Evolutionary conservation across 1,140 invertebrate genomes (phyloP).

Genomic region (Apis mellifera): Amel_HAv3.1 CM009935.2:5180501-5181000

Average conservation of each 20-base stretch:
- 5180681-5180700: neutral
- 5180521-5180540: too few relatives aligned
- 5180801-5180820: slow-evolving; percentile 26
- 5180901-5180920: neutral
- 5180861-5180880: slow-evolving; percentile 24
- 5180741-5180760: too few relatives aligned
- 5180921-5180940: slow-evolving; percentile 22
- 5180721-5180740: too few relatives aligned
- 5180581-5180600: too few relatives aligned
- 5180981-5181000: slow-evolving; percentile 92
- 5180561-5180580: too few relatives aligned
- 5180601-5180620: too few relatives aligned
- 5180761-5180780: slow-evolving; percentile 20
- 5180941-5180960: slow-evolving; percentile 88
- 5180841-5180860: slow-evolving; percentile 39
- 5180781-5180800: slow-evolving; percentile 21
- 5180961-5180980: slow-evolving; percentile 89
- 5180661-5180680: neutral
- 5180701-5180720: too few relatives aligned
- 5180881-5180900: neutral
- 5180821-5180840: neutral
- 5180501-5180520: too few relatives aligned
- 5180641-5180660: too few relatives aligned
- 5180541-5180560: too few relatives aligned
- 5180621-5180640: too few relatives aligned